phyloP scores from a whole-genome alignment of 2,888 invertebrate species.

The Heteromurus nitidus region DNA sequence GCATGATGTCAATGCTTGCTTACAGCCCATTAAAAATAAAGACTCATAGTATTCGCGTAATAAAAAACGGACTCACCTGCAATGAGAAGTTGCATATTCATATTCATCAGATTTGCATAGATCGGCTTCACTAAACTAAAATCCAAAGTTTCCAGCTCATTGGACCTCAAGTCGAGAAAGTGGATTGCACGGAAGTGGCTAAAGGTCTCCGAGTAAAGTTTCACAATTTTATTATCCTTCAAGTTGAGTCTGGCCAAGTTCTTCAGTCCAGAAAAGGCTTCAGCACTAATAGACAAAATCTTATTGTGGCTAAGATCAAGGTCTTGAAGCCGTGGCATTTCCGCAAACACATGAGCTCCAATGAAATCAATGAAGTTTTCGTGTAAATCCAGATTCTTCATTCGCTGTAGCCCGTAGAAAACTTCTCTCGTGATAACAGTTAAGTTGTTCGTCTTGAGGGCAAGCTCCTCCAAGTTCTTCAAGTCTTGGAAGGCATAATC shows the following conservation, averaged over 20 bases:
- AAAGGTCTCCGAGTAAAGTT: constrained; percentile 83
- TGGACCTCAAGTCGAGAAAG: constrained; percentile 86
- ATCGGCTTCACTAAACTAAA: constrained; percentile 86
- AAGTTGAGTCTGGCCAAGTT: constrained; percentile 84
- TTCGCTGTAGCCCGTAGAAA: constrained; percentile 85
- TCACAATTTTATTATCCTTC: constrained; percentile 85
- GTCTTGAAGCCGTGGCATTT: constrained; percentile 84
- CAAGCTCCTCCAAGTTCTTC: constrained; percentile 73
- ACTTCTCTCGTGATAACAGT: constrained; percentile 85
- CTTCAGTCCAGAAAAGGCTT: constrained; percentile 85
- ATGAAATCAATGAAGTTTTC: constrained; percentile 84
- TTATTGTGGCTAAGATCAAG: constrained; percentile 80
- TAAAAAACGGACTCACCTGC: constrained; percentile 84
- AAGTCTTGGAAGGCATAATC: constrained; percentile 74
- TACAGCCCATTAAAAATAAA: too few relatives aligned
- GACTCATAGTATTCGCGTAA: too few relatives aligned
- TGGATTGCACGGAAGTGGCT: constrained; percentile 84
- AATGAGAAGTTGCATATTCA: constrained; percentile 84
- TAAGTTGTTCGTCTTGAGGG: constrained; percentile 80
- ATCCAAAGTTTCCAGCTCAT: constrained; percentile 85
- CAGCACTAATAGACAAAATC: constrained; percentile 83
- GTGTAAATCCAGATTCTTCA: constrained; percentile 84
- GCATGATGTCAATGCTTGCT: too few relatives aligned
- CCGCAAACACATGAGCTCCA: constrained; percentile 87
- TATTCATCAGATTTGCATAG: constrained; percentile 85